A percentile compares a stretch with the other conserved stretches of the same genome.
Evolutionary conservation across 2,888 invertebrate species (phyloP).

Genomic region (Lordiphosa fenestrarum): DNA sequence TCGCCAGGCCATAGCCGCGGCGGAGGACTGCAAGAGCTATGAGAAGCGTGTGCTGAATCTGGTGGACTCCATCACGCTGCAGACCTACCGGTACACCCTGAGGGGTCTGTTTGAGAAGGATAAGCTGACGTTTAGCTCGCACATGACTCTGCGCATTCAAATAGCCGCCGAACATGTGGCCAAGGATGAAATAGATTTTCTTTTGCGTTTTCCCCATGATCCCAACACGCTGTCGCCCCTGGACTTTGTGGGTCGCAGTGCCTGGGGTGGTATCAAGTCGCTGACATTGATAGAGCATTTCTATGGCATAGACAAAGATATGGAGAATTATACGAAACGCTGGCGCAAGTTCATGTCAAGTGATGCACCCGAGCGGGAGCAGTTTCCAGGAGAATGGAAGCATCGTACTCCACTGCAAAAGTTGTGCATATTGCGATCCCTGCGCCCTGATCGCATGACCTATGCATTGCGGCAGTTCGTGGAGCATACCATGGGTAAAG

Average conservation of each 20-base stretch:
- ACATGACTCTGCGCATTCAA: slow-evolving; percentile 88
- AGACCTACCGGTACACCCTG: slow-evolving; percentile 93
- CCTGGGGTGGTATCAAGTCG: slow-evolving; percentile 92
- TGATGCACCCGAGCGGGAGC: slow-evolving; percentile 95
- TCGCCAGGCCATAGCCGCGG: slow-evolving; percentile 89
- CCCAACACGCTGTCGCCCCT: slow-evolving; percentile 88
- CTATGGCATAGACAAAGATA: slow-evolving; percentile 92
- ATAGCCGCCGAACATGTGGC: slow-evolving; percentile 83
- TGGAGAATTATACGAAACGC: slow-evolving; percentile 93
- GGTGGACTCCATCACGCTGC: slow-evolving; percentile 92
- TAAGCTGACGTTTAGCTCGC: slow-evolving; percentile 94
- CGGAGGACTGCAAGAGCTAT: slow-evolving; percentile 86
- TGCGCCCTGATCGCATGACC: slow-evolving; percentile 96
- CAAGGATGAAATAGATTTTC: slow-evolving; percentile 90
- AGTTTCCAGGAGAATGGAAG: slow-evolving; percentile 98
- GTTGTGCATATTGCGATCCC: slow-evolving; percentile 94
- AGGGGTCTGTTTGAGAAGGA: slow-evolving; percentile 95
- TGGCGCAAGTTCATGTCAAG: slow-evolving; percentile 96
- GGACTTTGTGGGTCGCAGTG: slow-evolving; percentile 88
- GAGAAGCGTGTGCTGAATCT: slow-evolving; percentile 87
- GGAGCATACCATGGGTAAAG: slow-evolving; percentile 92
- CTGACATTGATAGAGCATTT: slow-evolving; percentile 91
- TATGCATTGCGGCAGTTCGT: slow-evolving; percentile 92
- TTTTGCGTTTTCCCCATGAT: slow-evolving; percentile 91
- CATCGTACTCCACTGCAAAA: slow-evolving; percentile 92